phyloP scores from a whole-genome alignment of 2,797 vertebrate species.

The Pangasius mekongensis region DNA sequence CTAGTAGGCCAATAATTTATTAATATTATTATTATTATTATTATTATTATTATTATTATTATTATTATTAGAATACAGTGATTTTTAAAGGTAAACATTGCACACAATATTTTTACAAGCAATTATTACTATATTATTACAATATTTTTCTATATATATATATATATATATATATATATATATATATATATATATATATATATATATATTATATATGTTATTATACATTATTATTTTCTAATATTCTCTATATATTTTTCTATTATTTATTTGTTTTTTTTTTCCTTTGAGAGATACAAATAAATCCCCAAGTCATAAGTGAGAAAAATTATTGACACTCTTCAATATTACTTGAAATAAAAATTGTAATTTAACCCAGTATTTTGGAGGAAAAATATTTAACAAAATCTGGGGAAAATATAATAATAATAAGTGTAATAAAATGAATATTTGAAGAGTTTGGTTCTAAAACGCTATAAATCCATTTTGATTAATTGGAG shows the following conservation, averaged over 20 bases:
- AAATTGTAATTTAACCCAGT: not conserved
- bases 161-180: no score
- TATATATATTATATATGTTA: not conserved
- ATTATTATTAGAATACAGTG: not conserved
- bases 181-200: no score
- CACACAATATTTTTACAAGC: not conserved
- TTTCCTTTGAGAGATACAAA: not conserved
- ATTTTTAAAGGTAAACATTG: not conserved
- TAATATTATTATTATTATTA: not conserved
- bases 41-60: no score
- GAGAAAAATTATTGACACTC: not conserved
- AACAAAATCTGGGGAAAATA: no score
- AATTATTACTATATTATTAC: no score
- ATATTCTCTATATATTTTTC: not conserved
- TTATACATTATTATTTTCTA: no score
- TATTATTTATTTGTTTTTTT: not conserved
- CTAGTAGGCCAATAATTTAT: not conserved
- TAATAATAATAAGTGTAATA: no score
- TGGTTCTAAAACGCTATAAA: no score
- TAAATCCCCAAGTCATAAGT: not conserved
- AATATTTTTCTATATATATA: no score
- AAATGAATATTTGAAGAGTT: no score
- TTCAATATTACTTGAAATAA: not conserved
- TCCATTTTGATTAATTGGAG: no score
- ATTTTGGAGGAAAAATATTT: no score